Conservation (phyloP, 2,888 invertebrate genomes). For the Pachycephus smyrnensis region DNA sequence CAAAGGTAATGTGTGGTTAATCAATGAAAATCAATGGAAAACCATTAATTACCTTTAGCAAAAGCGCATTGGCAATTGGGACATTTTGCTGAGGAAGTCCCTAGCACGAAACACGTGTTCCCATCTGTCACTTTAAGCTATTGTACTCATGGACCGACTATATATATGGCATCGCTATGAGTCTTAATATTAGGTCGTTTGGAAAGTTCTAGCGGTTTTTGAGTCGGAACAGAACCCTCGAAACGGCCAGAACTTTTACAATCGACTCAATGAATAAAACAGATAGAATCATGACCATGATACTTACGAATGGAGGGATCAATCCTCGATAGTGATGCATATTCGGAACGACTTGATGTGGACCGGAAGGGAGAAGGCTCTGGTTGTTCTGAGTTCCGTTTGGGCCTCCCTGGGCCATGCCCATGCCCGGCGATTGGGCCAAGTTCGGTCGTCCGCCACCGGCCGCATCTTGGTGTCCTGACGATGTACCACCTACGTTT, state of each 20-base stretch:
- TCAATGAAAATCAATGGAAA: too few relatives aligned
- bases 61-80: too few relatives aligned
- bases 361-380: conserved; percentile 33
- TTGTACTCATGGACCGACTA: too few relatives aligned
- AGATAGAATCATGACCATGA: conserved; percentile 4
- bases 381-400: conserved; percentile 51
- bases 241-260: not conserved
- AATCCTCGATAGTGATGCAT: conserved; percentile 76
- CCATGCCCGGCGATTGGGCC: conserved; percentile 68
- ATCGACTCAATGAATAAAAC: not conserved
- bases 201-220: not conserved
- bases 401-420: conserved; percentile 68
- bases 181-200: not conserved
- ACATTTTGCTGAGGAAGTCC: too few relatives aligned
- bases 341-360: conserved; percentile 56
- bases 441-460: conserved; percentile 67
- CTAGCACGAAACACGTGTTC: too few relatives aligned
- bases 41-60: too few relatives aligned
- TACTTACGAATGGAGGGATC: conserved; percentile 82
- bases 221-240: not conserved
- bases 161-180: not conserved
- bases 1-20: too few relatives aligned
- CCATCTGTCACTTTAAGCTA: too few relatives aligned
- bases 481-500: conserved; percentile 38
- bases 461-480: conserved; percentile 55